These are phyloP conservation scores for Euspilapteryx auroguttella DNA, from an alignment of 2,888 invertebrate genomes.

Conservation along the genomic window DNA sequence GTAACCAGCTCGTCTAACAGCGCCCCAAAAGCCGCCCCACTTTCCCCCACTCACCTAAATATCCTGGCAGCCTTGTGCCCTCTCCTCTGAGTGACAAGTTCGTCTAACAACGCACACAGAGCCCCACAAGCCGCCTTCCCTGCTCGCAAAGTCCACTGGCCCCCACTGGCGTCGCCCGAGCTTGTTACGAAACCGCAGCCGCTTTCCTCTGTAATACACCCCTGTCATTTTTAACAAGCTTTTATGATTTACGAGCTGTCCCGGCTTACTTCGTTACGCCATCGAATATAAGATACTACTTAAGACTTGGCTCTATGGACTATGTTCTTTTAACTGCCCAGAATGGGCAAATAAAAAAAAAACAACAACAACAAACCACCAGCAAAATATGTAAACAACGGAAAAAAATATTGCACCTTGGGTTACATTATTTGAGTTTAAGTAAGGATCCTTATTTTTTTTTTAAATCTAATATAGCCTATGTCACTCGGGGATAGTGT, in stretches of 20 bases:
- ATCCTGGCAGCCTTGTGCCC: slow-evolving; percentile 84
- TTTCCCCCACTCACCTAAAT: slow-evolving; percentile 59
- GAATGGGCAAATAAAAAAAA: too few species aligned
- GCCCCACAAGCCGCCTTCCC: slow-evolving; percentile 70
- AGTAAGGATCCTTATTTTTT: too few species aligned
- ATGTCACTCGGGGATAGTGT: too few species aligned
- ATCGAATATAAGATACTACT: too few species aligned
- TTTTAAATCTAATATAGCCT: too few species aligned
- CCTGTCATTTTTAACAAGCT: not conserved
- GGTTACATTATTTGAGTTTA: too few species aligned
- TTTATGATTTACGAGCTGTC: too few species aligned
- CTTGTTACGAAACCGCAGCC: slow-evolving; percentile 74
- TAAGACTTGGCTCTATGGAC: too few species aligned
- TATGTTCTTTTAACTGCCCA: too few species aligned
- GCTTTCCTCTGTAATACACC: slow-evolving; percentile 67
- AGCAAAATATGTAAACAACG: not conserved
- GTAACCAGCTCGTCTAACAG: slow-evolving; percentile 79
- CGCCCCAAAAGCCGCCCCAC: slow-evolving; percentile 61
- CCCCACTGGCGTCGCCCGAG: slow-evolving; percentile 81
- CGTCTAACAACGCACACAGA: slow-evolving; percentile 75
- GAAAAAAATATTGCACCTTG: too few species aligned
- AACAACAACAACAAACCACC: too few species aligned
- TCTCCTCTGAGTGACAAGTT: slow-evolving; percentile 81
- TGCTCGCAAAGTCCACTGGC: slow-evolving; percentile 77
- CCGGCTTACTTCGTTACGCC: too few species aligned